Base-by-base conservation (phyloP, 2,113 vertebrate genomes). In the Leucopternis melanops region DNA sequence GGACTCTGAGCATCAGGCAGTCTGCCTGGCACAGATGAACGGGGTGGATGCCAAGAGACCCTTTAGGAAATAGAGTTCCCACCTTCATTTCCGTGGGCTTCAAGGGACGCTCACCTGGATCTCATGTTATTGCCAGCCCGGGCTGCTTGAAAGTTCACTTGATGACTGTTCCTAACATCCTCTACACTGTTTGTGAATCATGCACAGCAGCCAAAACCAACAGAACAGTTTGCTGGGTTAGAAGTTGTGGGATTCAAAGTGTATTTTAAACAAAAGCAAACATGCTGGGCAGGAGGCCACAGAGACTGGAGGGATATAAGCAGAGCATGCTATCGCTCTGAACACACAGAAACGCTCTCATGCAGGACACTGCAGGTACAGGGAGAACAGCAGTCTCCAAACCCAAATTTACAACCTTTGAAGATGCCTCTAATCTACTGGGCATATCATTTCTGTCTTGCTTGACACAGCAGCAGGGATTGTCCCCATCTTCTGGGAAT, bases 251-350 rank as follows among this genome's bases (percentile, higher is more conserved):
- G 88, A 67, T 72, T 86, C 93, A 50, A 45, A 89, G 81, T 25
- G 62, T 69, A 10, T 73, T 80, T 78, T 21, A 42, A 86, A 96
- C 38, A 58, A 72, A 86, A 72, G 92, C 87, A 65, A 77, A 73
- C n/a, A 11, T 0, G 8, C 45, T 27, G 61, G 10, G 78, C 61
- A 71, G 81, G 84, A 72, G 61, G 78, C 58, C 19, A 52, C n/a
- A 26, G 59, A 6, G 77, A 6, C 38, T 8, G 67, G 31, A 49
- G 74, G 44, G 78, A 27, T 49, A 6, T 3, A 38, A 82, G 45
- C 87, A 78, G 80, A 74, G 38, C 42, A 2, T 5, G 70, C 57
- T 27, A 3, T 25, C 18, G 1, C 52, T 11, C 36, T 0, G 1
- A 85, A 75, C 72, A 6, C 36, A 6, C 31, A 27, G 27, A n/a